phyloP scores from a whole-genome alignment of 2,113 vertebrate genomes.

The Meles meles region DNA sequence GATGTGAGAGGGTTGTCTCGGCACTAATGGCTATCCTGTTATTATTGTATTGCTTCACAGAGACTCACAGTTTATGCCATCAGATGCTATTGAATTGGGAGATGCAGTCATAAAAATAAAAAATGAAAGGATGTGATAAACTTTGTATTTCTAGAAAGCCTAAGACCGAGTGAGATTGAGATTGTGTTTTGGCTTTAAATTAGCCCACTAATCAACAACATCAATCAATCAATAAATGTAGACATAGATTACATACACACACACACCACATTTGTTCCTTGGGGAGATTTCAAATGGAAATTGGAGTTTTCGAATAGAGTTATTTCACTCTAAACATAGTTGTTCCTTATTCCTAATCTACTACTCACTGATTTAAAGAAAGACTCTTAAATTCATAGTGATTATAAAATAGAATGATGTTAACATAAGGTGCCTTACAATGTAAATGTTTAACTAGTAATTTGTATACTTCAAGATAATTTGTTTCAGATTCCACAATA shows the following conservation, averaged over 20 bases:
- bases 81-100: constrained; percentile 25
- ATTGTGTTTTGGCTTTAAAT: neutral
- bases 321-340: neutral
- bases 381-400: neutral
- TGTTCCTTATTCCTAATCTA: neutral
- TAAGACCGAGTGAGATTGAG: neutral
- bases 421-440: neutral
- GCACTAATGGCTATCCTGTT: neutral
- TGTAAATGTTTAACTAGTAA: neutral
- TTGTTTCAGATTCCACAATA: neutral
- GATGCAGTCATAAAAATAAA: neutral
- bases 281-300: neutral
- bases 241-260: neutral
- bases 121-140: neutral
- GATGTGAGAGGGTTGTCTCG: neutral
- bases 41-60: neutral
- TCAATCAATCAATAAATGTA: neutral
- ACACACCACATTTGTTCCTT: neutral
- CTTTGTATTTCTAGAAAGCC: neutral
- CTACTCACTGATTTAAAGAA: neutral
- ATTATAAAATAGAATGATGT: neutral
- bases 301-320: neutral
- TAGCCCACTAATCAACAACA: neutral
- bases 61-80: neutral
- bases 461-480: neutral